Evolutionary conservation across 2,888 invertebrate species (phyloP).

Genomic region (Lasioglossum villosulum): DNA sequence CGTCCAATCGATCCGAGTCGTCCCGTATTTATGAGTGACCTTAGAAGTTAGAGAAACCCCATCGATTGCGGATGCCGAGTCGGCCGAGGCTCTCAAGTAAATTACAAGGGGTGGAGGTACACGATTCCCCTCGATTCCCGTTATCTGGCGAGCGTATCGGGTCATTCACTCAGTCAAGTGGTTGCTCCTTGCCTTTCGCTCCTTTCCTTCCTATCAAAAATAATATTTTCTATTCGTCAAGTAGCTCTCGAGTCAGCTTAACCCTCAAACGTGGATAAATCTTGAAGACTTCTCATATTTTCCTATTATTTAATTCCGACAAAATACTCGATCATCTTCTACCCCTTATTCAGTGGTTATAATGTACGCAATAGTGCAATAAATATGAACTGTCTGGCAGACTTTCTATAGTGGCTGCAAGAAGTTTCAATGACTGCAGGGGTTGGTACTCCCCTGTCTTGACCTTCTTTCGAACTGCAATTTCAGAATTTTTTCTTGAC

Average conservation of each 20-base stretch:
- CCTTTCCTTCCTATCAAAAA: neutral
- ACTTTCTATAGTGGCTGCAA: neutral
- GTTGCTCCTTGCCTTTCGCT: neutral
- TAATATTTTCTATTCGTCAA: neutral
- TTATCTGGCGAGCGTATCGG: constrained; percentile 34
- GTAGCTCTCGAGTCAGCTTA: neutral
- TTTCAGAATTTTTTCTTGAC: neutral
- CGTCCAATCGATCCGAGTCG: constrained; percentile 49
- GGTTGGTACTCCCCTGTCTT: too few species aligned
- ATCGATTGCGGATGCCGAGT: constrained; percentile 48
- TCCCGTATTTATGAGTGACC: constrained; percentile 61
- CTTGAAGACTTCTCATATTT: neutral
- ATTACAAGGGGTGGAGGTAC: constrained; percentile 43
- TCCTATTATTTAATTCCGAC: neutral
- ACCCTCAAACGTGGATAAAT: neutral
- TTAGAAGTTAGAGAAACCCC: constrained; percentile 46
- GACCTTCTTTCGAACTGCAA: neutral
- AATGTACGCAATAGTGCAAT: neutral
- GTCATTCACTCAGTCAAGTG: neutral
- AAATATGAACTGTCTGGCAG: neutral
- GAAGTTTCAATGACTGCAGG: neutral
- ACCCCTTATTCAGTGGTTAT: neutral
- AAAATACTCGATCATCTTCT: neutral
- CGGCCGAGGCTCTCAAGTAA: constrained; percentile 45
- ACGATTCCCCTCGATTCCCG: constrained; percentile 23